Conservation (phyloP, 2,888 invertebrate genomes). For the Meiosimyza platycephala region DNA sequence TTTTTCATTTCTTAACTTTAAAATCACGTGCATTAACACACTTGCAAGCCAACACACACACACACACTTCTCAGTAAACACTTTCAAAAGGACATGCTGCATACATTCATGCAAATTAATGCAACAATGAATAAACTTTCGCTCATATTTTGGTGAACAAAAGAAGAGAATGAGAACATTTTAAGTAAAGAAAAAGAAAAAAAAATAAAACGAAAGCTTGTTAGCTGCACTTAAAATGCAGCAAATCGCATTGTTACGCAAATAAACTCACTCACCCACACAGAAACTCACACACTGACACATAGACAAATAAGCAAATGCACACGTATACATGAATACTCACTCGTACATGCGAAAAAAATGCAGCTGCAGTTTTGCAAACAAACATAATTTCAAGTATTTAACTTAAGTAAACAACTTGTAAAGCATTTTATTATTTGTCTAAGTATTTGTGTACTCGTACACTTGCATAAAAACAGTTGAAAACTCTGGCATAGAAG, state of each 20-base stretch:
- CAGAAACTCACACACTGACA: not conserved
- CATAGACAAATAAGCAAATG: conserved; percentile 1
- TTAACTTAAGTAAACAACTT: conserved; percentile 45
- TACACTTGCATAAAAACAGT: not conserved
- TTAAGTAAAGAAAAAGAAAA: not conserved
- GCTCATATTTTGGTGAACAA: conserved; percentile 20
- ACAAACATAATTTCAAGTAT: conserved; percentile 41
- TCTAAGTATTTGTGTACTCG: conserved; percentile 22
- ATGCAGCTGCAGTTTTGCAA: conserved; percentile 24
- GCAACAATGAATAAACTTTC: conserved; percentile 19
- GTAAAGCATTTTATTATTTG: conserved; percentile 44
- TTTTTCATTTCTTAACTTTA: conserved; percentile 25
- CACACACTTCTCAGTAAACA: not conserved
- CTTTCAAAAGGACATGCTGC: not conserved
- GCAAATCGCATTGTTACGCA: conserved; percentile 31
- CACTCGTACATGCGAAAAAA: conserved; percentile 12
- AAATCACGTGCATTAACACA: conserved; percentile 10
- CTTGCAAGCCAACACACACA: conserved; percentile 12
- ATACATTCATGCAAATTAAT: conserved; percentile 31
- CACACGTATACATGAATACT: conserved; percentile 41
- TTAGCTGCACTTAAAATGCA: conserved; percentile 28
- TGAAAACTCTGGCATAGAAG: too few species aligned
- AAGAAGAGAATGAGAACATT: not conserved
- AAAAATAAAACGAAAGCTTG: too few species aligned
- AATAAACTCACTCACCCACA: conserved; percentile 21